Conservation (phyloP, 2,888 invertebrate species). For the Physocephala rufipes region DNA sequence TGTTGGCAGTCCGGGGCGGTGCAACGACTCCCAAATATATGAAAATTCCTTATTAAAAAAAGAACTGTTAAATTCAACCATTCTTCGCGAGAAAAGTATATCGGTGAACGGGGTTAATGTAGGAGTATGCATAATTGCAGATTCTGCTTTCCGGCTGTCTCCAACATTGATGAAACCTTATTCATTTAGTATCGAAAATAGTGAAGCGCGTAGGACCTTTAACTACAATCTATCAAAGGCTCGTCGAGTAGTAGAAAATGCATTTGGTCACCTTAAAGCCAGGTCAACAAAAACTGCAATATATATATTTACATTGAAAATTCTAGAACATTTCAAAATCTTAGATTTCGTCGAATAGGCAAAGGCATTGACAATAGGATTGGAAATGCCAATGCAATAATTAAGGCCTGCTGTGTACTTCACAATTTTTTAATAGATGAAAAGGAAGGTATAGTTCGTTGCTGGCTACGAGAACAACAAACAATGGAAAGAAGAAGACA, state of each 20-base stretch:
- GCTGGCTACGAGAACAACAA: not conserved
- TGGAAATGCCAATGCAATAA: not conserved
- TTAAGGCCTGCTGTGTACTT: no score
- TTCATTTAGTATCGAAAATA: not conserved
- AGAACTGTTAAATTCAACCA: not conserved
- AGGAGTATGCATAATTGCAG: not conserved
- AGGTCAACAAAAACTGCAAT: no score
- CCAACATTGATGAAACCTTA: conserved; percentile 3
- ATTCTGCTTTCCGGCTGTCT: not conserved
- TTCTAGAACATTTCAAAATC: no score
- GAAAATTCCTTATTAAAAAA: conserved; percentile 11
- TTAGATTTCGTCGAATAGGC: not conserved
- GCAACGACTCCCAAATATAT: conserved; percentile 31
- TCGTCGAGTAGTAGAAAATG: not conserved
- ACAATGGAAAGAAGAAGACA: not conserved
- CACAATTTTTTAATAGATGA: not conserved
- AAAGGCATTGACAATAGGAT: conserved; percentile 8
- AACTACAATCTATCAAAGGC: not conserved
- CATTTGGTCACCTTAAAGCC: not conserved
- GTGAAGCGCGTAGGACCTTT: not conserved
- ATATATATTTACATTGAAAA: no score
- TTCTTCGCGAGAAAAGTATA: not conserved
- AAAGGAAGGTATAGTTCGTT: not conserved
- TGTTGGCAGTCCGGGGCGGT: no score
- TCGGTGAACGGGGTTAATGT: not conserved